A percentile compares a stretch with the other conserved stretches of the same genome.
These are phyloP conservation scores for Chloromyia formosa DNA, from an alignment of 2,888 invertebrate species.

Conservation along the genomic window DNA sequence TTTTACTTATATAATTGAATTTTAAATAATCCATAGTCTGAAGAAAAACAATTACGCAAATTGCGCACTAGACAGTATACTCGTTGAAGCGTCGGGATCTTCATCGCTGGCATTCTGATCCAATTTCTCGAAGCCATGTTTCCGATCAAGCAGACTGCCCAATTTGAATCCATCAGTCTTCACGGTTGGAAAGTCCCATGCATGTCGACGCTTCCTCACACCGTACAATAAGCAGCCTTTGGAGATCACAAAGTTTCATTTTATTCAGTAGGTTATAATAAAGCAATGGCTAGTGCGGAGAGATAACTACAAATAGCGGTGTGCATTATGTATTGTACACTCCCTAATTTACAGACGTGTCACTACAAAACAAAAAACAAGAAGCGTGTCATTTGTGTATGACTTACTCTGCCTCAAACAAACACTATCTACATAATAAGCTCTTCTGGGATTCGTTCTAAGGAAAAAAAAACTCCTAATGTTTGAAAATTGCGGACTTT, in stretches of 20 bases:
- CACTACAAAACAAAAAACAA: no score
- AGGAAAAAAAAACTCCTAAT: no score
- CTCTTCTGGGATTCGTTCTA: no score
- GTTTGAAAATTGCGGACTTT: no score
- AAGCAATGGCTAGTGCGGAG: no score
- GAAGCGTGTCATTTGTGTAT: no score
- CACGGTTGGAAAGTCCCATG: constrained; percentile 65
- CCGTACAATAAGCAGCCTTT: constrained; percentile 62
- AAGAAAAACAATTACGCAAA: constrained; percentile 54
- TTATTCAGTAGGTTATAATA: background rate
- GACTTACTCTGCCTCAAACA: no score
- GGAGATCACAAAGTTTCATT: background rate
- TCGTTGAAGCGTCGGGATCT: constrained; percentile 66
- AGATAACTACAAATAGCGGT: no score
- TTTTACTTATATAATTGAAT: background rate
- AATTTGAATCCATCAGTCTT: constrained; percentile 70
- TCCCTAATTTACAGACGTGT: no score
- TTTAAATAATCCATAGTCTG: background rate
- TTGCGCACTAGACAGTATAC: constrained; percentile 63
- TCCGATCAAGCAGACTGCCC: constrained; percentile 70
- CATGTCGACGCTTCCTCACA: constrained; percentile 62
- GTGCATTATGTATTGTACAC: no score
- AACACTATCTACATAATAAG: no score
- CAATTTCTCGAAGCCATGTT: constrained; percentile 70
- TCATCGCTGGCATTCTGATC: constrained; percentile 75